phyloP scores from a whole-genome alignment of 2,888 invertebrate species.

The Gonocerus acuteangulatus region DNA sequence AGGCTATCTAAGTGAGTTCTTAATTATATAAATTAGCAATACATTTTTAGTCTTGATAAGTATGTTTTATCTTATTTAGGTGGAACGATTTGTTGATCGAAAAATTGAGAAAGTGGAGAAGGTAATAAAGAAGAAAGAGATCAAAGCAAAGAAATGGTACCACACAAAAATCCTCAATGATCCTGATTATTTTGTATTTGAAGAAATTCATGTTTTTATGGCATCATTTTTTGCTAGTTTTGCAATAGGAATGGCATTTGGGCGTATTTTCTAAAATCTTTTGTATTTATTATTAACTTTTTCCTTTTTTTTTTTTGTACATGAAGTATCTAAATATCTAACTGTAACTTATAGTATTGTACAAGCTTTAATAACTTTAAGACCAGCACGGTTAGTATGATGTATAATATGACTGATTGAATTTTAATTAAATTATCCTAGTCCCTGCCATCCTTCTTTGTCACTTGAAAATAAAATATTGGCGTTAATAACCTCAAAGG shows the following conservation, averaged over 20 bases:
- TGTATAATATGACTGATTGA: not conserved
- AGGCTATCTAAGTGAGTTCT: slow-evolving; percentile 25
- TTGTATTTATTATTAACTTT: not conserved
- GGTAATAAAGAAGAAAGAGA: slow-evolving; percentile 60
- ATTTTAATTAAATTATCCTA: too few species aligned
- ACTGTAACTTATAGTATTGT: slow-evolving; percentile 3
- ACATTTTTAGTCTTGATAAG: not conserved
- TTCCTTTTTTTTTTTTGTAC: not conserved
- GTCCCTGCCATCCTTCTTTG: too few species aligned
- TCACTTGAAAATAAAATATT: too few species aligned
- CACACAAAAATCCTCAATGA: slow-evolving; percentile 46
- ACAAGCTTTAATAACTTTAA: slow-evolving; percentile 9
- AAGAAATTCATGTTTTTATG: slow-evolving; percentile 71
- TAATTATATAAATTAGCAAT: not conserved
- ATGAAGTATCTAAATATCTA: not conserved
- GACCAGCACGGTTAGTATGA: not conserved
- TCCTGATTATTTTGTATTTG: slow-evolving; percentile 56
- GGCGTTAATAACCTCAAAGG: too few species aligned
- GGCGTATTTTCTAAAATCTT: slow-evolving; percentile 27
- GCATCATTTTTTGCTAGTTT: slow-evolving; percentile 73
- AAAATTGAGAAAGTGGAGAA: slow-evolving; percentile 74
- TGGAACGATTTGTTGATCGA: slow-evolving; percentile 71
- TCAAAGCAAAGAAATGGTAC: slow-evolving; percentile 66
- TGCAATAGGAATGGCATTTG: slow-evolving; percentile 53
- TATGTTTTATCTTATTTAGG: slow-evolving; percentile 47